Base-by-base conservation (phyloP, 2,113 vertebrate genomes). In the Ictidomys tridecemlineatus region DNA sequence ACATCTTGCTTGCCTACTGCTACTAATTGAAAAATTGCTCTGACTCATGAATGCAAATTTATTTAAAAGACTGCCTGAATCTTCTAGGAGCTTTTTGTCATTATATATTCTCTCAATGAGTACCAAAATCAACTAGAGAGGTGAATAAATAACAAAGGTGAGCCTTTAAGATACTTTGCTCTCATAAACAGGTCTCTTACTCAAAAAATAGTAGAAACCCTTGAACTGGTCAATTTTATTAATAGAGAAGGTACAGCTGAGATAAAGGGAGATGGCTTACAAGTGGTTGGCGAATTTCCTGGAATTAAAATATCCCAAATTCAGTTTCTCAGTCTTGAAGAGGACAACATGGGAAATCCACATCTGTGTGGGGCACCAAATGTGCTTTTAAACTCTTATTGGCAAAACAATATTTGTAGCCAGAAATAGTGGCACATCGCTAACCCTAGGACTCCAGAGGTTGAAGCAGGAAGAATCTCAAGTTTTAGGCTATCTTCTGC, bases 21-120 rank as follows among this genome's bases (percentile, higher is more conserved):
- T 87, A 39, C 91, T 96, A 94, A 96, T 39, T 91, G 85, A 83
- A 96, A 97, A 95, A 94, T 91, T 73, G 51, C 56, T 96, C 83
- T 61, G 45, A 92, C 58, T 65, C 73, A 91, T 63, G 80, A 97
- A 72, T 80, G 87, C 79, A 90, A 86, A 73, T 92, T 84, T 91
- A 89, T 85, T 92, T 97, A 79, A 93, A 90, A 89, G 89, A 96
- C 83, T 91, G 53, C 37, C 42, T 32, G 76, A 91, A n/a, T 84
- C 48, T 90, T 88, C 32, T 45, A 92, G 61, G 92, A 85, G 56
- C 26, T 86, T 92, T 90, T 69, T 84, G 72, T 82, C 65, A 77
- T 70, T 78, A 34, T 14, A 45, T 28, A 28, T 42, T 76, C 74
- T 95, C 56, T 94, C 56, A 77, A 72, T 28, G 74, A 82, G 79